Evolutionary conservation across 2,888 invertebrate species (phyloP).

Genomic region (Eilema caniola): DNA sequence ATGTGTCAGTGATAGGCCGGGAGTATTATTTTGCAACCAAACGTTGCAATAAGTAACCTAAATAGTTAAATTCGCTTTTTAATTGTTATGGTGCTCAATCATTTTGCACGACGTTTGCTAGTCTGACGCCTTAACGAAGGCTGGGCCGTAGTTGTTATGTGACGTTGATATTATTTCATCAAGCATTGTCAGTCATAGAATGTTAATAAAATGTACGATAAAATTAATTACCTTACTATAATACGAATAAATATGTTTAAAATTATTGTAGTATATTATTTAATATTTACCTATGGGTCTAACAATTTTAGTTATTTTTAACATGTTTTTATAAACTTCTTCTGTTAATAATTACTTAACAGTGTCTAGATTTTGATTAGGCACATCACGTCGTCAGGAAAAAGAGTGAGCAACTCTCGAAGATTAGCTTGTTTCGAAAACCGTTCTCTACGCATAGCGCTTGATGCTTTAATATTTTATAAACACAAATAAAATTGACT

Average conservation of each 20-base stretch:
- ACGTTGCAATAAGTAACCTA: background rate
- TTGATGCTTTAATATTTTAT: no score
- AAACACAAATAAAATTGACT: no score
- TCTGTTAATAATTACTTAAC: background rate
- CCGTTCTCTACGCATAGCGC: no score
- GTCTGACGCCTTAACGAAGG: conserved; percentile 51
- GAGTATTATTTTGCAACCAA: background rate
- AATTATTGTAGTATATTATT: conserved; percentile 49
- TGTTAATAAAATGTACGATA: conserved; percentile 73
- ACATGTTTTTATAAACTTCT: background rate
- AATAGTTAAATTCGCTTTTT: conserved; percentile 6
- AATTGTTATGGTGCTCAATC: conserved; percentile 41
- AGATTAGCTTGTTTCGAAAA: no score
- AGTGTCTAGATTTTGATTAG: no score
- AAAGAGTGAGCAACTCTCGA: no score
- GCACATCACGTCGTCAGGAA: no score
- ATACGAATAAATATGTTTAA: conserved; percentile 72
- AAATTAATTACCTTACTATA: conserved; percentile 65
- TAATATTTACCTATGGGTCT: background rate
- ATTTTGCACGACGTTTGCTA: conserved; percentile 63
- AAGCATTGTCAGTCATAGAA: conserved; percentile 68
- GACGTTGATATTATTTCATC: conserved; percentile 61
- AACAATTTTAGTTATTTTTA: background rate
- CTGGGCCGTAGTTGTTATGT: conserved; percentile 59
- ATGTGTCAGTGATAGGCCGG: background rate